phyloP scores from a whole-genome alignment of 1,140 invertebrate genomes.

The Drosophila orena region DNA sequence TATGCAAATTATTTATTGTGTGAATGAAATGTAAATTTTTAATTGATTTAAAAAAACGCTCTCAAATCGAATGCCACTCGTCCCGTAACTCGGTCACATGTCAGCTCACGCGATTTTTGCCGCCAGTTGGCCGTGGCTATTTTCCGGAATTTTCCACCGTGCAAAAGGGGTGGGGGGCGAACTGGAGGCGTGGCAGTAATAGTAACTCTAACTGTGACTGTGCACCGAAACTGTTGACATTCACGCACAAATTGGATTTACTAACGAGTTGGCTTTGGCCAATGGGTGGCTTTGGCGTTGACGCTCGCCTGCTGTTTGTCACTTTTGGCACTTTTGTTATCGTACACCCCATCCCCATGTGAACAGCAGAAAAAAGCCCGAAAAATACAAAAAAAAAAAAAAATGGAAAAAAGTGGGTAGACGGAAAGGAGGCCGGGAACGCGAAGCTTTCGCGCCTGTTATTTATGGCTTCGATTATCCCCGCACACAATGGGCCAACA shows the following conservation, averaged over 20 bases:
- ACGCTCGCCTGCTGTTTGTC: slow-evolving; percentile 79
- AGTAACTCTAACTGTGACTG: slow-evolving; percentile 53
- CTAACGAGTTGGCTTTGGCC: slow-evolving; percentile 66
- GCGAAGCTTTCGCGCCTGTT: slow-evolving; percentile 74
- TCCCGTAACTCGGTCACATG: slow-evolving; percentile 60
- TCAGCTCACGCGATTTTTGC: slow-evolving; percentile 59
- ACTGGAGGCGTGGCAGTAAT: slow-evolving; percentile 17
- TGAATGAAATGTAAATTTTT: slow-evolving; percentile 81
- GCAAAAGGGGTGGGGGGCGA: neutral
- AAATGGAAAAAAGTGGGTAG: slow-evolving; percentile 1
- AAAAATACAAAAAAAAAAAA: slow-evolving; percentile 34
- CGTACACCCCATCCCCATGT: slow-evolving; percentile 30
- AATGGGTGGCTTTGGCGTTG: slow-evolving; percentile 19
- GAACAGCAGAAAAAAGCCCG: neutral
- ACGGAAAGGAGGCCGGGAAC: slow-evolving; percentile 23
- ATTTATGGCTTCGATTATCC: slow-evolving; percentile 84
- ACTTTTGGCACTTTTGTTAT: slow-evolving; percentile 82
- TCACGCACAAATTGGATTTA: slow-evolving; percentile 82
- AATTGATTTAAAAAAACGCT: slow-evolving; percentile 66
- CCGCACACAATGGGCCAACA: slow-evolving; percentile 69
- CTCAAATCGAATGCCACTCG: neutral
- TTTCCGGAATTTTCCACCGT: slow-evolving; percentile 4
- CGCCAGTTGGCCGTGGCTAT: slow-evolving; percentile 25
- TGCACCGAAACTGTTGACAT: slow-evolving; percentile 76
- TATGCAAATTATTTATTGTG: slow-evolving; percentile 80